phyloP scores from a whole-genome alignment of 2,113 vertebrate species.

The Centropus unirufus region DNA sequence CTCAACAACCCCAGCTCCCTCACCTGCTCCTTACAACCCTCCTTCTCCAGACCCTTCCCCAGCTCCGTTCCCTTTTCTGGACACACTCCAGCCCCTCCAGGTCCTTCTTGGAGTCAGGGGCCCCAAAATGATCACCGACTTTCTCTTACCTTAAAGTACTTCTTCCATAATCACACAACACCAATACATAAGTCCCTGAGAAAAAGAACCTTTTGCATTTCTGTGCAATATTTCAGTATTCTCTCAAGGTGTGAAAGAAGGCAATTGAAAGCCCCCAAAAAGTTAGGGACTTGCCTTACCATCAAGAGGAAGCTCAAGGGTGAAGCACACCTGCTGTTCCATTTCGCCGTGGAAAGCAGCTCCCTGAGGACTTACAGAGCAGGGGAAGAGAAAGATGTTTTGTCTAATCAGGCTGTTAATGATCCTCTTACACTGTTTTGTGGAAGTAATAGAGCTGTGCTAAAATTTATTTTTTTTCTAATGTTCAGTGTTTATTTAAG shows the following conservation, averaged over 20 bases:
- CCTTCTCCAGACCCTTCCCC: too few relatives aligned
- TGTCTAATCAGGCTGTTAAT: not conserved
- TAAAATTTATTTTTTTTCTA: not conserved
- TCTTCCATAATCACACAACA: not conserved
- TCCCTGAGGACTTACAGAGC: not conserved
- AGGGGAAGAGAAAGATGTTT: not conserved
- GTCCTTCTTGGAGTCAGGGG: too few relatives aligned
- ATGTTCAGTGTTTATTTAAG: not conserved
- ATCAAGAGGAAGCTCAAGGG: not conserved
- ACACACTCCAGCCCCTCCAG: too few relatives aligned
- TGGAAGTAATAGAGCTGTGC: not conserved
- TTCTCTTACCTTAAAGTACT: not conserved
- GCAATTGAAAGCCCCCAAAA: not conserved
- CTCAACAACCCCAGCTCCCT: too few relatives aligned
- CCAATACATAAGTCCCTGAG: not conserved
- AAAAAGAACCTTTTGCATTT: not conserved
- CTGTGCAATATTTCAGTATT: not conserved
- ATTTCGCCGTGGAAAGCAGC: not conserved
- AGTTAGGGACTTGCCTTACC: not conserved
- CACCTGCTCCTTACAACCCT: too few relatives aligned
- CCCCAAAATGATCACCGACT: not conserved
- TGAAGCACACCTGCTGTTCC: not conserved
- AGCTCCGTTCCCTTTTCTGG: too few relatives aligned
- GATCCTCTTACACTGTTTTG: not conserved
- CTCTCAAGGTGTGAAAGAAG: not conserved